phyloP scores from a whole-genome alignment of 1,140 invertebrate genomes.

The Pseudomyrmex sp. region DNA sequence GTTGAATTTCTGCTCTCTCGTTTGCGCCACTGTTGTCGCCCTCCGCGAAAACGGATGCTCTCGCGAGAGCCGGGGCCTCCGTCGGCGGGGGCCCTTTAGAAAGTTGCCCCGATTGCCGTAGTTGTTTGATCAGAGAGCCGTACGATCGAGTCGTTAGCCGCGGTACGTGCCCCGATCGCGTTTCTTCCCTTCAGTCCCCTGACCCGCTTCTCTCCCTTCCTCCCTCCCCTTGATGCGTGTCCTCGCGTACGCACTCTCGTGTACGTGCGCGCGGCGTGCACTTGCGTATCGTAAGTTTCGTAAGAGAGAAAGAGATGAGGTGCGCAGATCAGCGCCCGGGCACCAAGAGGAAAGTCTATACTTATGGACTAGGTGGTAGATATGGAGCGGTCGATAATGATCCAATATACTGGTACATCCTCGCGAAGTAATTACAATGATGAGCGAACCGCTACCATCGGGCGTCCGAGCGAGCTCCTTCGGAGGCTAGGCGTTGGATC shows the following conservation, averaged over 20 bases:
- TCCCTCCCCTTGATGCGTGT: constrained; percentile 7
- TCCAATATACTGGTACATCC: constrained; percentile 84
- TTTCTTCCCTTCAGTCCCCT: constrained; percentile 16
- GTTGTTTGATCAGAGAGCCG: constrained; percentile 72
- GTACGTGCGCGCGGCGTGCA: constrained; percentile 7
- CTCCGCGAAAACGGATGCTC: constrained; percentile 46
- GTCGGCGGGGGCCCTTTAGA: constrained; percentile 63
- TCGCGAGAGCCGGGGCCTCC: constrained; percentile 32
- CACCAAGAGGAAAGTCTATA: constrained; percentile 76
- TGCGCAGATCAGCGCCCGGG: constrained; percentile 38
- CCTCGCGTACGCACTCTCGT: constrained; percentile 34
- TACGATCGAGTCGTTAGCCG: constrained; percentile 71
- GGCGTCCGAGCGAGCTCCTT: constrained; percentile 70
- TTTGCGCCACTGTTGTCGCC: constrained; percentile 36
- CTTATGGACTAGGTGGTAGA: constrained; percentile 82
- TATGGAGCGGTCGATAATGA: constrained; percentile 83
- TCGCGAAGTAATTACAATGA: constrained; percentile 84
- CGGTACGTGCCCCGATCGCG: constrained; percentile 68
- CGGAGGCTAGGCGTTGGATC: constrained; percentile 72
- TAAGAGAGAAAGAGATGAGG: constrained; percentile 17
- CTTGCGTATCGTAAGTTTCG: background rate
- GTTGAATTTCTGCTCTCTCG: background rate
- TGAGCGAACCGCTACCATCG: constrained; percentile 82
- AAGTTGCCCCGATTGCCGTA: constrained; percentile 63
- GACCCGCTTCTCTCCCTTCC: background rate